Evolutionary conservation across 2,888 invertebrate species (phyloP).

Genomic region (Mythimna albipuncta): DNA sequence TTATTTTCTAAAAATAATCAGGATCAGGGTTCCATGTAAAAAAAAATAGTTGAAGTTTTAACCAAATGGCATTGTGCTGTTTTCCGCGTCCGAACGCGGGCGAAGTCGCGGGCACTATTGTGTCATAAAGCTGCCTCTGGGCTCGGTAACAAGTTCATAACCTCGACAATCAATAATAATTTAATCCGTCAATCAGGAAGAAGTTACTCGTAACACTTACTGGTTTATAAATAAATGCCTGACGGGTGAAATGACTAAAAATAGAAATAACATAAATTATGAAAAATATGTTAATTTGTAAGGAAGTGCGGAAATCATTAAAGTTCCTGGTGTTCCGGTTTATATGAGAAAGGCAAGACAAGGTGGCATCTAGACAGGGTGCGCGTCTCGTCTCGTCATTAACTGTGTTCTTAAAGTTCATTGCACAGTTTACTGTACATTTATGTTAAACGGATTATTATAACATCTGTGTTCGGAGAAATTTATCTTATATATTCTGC

Average conservation of each 20-base stretch:
- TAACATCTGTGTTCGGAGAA: background rate
- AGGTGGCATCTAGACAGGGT: constrained; percentile 31
- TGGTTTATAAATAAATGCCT: constrained; percentile 33
- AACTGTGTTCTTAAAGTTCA: constrained; percentile 39
- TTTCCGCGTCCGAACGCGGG: too few species aligned
- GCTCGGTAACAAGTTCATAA: constrained; percentile 10
- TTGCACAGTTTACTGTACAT: constrained; percentile 10
- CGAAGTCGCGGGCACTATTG: background rate
- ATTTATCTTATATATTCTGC: background rate
- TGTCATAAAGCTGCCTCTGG: background rate
- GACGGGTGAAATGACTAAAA: constrained; percentile 38
- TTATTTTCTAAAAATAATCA: too few species aligned
- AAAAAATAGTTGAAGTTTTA: too few species aligned
- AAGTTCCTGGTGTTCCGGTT: constrained; percentile 48
- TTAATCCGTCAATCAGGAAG: constrained; percentile 45
- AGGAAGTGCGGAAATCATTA: constrained; percentile 58
- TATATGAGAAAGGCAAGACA: constrained; percentile 42
- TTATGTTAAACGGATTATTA: constrained; percentile 21
- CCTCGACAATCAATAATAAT: constrained; percentile 38
- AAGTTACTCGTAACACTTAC: constrained; percentile 5
- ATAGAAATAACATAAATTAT: constrained; percentile 39
- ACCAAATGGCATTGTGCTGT: too few species aligned
- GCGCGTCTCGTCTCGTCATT: constrained; percentile 15
- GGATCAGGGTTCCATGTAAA: too few species aligned
- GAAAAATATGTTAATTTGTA: constrained; percentile 40